Base-by-base conservation (phyloP, 2,888 invertebrate species). In the Therioaphis trifolii region DNA sequence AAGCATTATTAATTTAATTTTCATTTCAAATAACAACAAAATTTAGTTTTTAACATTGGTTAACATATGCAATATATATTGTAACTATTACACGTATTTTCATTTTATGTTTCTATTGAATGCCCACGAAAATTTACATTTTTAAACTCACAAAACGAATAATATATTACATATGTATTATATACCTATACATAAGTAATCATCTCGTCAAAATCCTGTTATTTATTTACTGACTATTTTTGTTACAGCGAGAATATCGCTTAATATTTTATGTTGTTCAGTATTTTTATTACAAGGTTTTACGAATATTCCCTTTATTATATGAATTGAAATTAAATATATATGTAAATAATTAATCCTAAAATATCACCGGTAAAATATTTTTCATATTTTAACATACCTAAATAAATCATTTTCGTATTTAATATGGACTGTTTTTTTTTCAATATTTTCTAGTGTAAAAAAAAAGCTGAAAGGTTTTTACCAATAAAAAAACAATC, bases 201-300 rank as follows among this genome's bases (percentile, higher is more conserved):
- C 63, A 46, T 71, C 61, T 82, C 35, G 63, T 71, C 21, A 82
- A 82, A 82, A 82, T 82, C 80, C 29, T 63, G 63, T 82, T 63
- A 82, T 82, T 82, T 82, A 82, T 82, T 72, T 49, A 82, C 58
- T 18, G 80, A 72, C 14, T 72, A 63, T 29, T 43, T 78, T 68
- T 24, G 24, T 68, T 35, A 40, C n/a, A 76, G 55, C n/a, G 46
- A 9, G 14, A 76, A 61, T 29, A 76, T 77, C 35, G 66, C 52
- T 78, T 68, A 71, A 71, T 71, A 71, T 71, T 46, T 71, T 71
- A 71, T 49, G 43, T 27, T 24, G 18, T 46, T 61, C 21, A n/a
- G n/a, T 68, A 68, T 78, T 78, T n/a, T 78, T 78, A 68, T 55
- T 68, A 40, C 68, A 11, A 1, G 35, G 52, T 27, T 68, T 52